These are phyloP conservation scores for Caradrina kadenii DNA, from an alignment of 2,888 invertebrate species.

Conservation along the genomic window DNA sequence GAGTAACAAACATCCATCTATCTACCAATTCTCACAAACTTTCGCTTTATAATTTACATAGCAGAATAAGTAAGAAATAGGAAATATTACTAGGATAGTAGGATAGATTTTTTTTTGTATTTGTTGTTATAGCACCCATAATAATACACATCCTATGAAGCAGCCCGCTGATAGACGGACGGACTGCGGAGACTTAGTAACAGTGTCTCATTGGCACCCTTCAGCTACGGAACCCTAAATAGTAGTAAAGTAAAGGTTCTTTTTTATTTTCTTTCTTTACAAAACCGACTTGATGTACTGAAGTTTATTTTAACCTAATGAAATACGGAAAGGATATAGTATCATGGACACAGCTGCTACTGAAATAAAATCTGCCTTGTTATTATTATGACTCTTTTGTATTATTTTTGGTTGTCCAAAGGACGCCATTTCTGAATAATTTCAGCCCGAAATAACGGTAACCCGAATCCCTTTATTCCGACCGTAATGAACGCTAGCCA, in stretches of 20 bases:
- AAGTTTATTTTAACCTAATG: not conserved
- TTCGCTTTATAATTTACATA: no score
- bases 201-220: no score
- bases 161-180: no score
- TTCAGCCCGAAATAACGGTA: not conserved
- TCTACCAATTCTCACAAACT: no score
- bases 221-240: not conserved
- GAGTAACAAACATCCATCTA: no score
- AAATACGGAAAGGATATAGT: not conserved
- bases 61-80: no score
- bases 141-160: no score
- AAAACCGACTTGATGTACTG: not conserved
- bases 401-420: slow-evolving; percentile 8
- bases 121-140: no score
- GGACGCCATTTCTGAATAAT: not conserved
- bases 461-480: not conserved
- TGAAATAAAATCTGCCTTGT: slow-evolving; percentile 20
- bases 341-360: slow-evolving; percentile 24
- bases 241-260: slow-evolving; percentile 14
- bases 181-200: no score
- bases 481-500: not conserved
- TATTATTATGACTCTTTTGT: slow-evolving; percentile 10
- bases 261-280: slow-evolving; percentile 1
- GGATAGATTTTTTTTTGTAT: no score
- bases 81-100: no score